Evolutionary conservation across 2,888 invertebrate species (phyloP), one percentile per base, ranked within the genome.

Genomic region (Aspidiotus rigidus): DNA sequence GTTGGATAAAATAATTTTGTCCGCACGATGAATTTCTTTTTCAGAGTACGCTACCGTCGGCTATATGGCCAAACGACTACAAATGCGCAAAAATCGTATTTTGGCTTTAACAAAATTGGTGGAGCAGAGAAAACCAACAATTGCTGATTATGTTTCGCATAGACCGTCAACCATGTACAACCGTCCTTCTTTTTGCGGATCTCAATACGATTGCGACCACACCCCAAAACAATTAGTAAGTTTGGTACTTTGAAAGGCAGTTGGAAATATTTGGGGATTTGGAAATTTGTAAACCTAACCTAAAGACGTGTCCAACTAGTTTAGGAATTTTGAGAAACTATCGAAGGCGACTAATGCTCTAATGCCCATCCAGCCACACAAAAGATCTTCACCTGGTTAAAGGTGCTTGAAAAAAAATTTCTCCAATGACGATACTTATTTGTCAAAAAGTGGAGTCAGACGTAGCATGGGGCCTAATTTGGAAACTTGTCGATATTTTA

Each of bases 21-120:
- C n/a, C 6, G 49, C n/a, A 49, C 28, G 28, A 28, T 28, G 28
- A 28, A 28, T 60, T 60, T 60, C n/a, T 60, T n/a, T 41, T 11
- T 74, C 85, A 93, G 97, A 97, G 83, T 97, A 96, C 81, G 96
- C 97, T 74, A 92, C 95, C 74, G 97, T 97, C 75, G 94, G 95
- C 74, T 97, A 97, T 81, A 92, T 96, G 90, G 94, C 93, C 75
- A 95, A 95, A 83, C 85, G 94, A 80, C 93, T 95, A 81, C 93
- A 93, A 80, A 93, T 95, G 92, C 85, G 93, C 78, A 93, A 94
- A 82, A 93, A 91, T 80, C 86, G 93, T 78, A 91, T 92, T 81
- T 83, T 89, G 79, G 89, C 90, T 71, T 88, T 91, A 76, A 92
- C 93, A 79, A 93, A 93, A 82, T 89, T 93, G 79, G 91, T 91